Evolutionary conservation across 2,113 vertebrate species (phyloP).

Genomic region (Phylloscopus whistleri): DNA sequence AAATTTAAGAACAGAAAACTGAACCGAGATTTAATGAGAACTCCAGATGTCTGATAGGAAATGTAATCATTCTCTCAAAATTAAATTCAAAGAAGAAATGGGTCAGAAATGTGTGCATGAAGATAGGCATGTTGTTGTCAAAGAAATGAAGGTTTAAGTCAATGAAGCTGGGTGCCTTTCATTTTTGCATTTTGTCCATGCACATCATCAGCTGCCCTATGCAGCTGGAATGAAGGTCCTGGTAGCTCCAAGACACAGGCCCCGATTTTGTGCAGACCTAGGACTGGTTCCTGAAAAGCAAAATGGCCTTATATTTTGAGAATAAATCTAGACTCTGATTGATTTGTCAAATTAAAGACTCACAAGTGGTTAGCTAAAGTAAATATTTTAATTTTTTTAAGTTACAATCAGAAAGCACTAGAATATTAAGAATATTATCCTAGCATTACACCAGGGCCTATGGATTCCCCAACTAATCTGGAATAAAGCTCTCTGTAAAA

Average conservation of each 20-base stretch:
- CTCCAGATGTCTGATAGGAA: neutral
- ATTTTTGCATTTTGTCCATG: neutral
- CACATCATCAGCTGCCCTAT: neutral
- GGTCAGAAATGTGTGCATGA: neutral
- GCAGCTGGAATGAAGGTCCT: neutral
- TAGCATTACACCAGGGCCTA: neutral
- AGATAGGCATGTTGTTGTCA: neutral
- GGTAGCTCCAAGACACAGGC: neutral
- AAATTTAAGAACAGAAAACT: neutral
- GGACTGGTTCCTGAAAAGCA: neutral
- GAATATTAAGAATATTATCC: neutral
- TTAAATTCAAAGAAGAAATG: neutral
- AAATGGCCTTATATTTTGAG: neutral
- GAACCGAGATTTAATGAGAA: neutral
- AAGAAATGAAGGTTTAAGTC: neutral
- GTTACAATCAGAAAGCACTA: neutral
- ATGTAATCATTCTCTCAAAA: neutral
- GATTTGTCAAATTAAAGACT: neutral
- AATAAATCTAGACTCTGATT: neutral
- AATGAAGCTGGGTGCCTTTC: neutral
- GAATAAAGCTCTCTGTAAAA: conserved; percentile 38
- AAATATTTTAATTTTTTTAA: neutral
- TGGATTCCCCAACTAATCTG: conserved; percentile 7
- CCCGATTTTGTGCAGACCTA: neutral
- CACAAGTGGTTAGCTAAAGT: neutral